Base-by-base conservation (phyloP, 2,888 invertebrate genomes). In the Drosophila monieri region DNA sequence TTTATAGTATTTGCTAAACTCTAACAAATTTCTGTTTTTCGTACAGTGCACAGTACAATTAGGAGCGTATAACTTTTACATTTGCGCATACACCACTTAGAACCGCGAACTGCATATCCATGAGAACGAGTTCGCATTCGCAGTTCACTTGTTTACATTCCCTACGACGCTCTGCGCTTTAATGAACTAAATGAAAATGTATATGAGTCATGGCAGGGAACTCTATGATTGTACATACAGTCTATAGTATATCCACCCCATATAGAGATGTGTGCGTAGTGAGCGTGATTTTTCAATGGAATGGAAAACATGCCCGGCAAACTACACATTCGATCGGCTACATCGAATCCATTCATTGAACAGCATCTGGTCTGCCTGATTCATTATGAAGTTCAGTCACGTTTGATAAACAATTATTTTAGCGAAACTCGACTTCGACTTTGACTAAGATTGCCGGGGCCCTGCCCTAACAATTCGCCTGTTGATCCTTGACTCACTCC, bases 101-200 rank as follows among this genome's bases (percentile, higher is more conserved):
- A 23, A 4, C 8, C 8, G 10, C n/a, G 27, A 9, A 27, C 9
- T 27, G 27, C 27, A 27, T 27, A 35, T 51, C 32, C 32, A 23
- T 27, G 48, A 37, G 32, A 41, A 65, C 44, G 6, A 65, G 52
- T 47, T 57, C 47, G 35, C 18, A 52, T 12, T 52, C 35, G 27
- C 66, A 48, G 68, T 64, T 60, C 32, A 23, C 66, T 54, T 74
- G 54, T 73, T 62, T 77, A 80, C 78, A 58, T 69, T 62, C 55
- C 76, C 62, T 60, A 64, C 73, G 37, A 64, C 73, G 37, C 69
- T 53, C 72, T 9, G 18, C 18, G 60, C 43, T 77, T 72, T 79
- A 65, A 71, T 72, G 47, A 59, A 59, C 67, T 62, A 67, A 70
- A 86, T 70, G 72, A 77, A 80, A 80, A 69, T 71, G 65, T 37